Evolutionary conservation across 2,888 invertebrate genomes (phyloP), one percentile per base, ranked within the genome.

Genomic region (Heliothis peltigera): DNA sequence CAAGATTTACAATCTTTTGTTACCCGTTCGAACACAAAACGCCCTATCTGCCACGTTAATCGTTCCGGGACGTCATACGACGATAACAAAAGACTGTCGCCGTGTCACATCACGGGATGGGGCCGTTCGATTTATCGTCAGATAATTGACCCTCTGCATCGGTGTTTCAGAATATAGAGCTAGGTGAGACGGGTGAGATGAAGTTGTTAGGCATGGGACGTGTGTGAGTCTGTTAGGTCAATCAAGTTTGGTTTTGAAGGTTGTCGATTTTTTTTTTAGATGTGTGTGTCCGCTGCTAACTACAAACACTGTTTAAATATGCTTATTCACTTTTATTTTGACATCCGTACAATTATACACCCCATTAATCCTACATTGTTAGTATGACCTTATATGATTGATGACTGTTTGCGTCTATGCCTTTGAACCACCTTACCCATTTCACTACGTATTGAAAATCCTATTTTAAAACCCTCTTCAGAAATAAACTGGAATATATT

Each of bases 1-100:
- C 21, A 44, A 77, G 68, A 65, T 69, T 61, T 48, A 71, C 68
- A 25, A 47, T 19, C 60, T 56, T 63, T 79, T 77, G 68, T 72
- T 47, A 63, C 49, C 42, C 51, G 52, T 8, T 48, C 10, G 52
- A n/a, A 46, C 48, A 79, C 77, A 65, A 77, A 63, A 61, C 64
- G 32, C 55, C 47, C 65, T 79, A 80, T 79, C 80, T 69, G 46
- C 49, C 32, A 46, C 52, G 59, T 54, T 68, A 68, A 79, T 72
- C 77, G 80, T 66, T 72, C 53, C 64, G 58, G 61, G 49, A 64
- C 57, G 59, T 65, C 69, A 80, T 59, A 62, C 62, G 28, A 39
- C 64, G 80, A 67, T 80, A 77, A 77, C 77, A 77, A 80, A 77
- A 77, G 68, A 77, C 55, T 60, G 72, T 75, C 70, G 69, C 54